Conservation (phyloP, 2,888 invertebrate species). For the Drosophila rubida region DNA sequence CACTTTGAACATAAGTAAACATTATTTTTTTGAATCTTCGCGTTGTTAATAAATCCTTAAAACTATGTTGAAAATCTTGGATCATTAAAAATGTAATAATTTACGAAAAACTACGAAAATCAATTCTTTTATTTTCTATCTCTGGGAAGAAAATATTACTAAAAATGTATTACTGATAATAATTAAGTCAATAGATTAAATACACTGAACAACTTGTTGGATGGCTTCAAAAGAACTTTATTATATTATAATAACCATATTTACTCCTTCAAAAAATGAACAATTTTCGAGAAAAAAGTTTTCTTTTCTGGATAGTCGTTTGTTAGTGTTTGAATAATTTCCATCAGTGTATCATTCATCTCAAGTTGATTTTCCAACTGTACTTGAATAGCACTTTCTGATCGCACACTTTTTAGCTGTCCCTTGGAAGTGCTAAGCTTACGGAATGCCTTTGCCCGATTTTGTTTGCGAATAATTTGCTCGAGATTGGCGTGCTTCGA, state of each 20-base stretch:
- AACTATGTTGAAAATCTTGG: slow-evolving; percentile 43
- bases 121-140: background rate
- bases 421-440: slow-evolving; percentile 47
- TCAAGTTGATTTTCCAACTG: slow-evolving; percentile 55
- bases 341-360: slow-evolving; percentile 50
- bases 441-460: slow-evolving; percentile 64
- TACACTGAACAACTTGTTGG: background rate
- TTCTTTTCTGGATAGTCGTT: slow-evolving; percentile 62
- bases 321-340: slow-evolving; percentile 54
- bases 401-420: slow-evolving; percentile 43
- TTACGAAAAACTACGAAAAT: slow-evolving; percentile 10
- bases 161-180: too few relatives aligned
- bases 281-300: slow-evolving; percentile 52
- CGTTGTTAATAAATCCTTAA: slow-evolving; percentile 46
- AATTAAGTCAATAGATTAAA: too few relatives aligned
- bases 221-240: background rate
- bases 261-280: slow-evolving; percentile 59
- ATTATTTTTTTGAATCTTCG: slow-evolving; percentile 29
- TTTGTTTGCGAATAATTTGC: slow-evolving; percentile 65
- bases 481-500: slow-evolving; percentile 79
- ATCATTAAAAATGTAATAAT: slow-evolving; percentile 38
- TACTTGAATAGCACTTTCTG: slow-evolving; percentile 50
- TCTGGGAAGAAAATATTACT: background rate
- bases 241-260: background rate
- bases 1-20: slow-evolving; percentile 37